Base-by-base conservation (phyloP, 2,888 invertebrate genomes). In the Sarcophaga rosellei region DNA sequence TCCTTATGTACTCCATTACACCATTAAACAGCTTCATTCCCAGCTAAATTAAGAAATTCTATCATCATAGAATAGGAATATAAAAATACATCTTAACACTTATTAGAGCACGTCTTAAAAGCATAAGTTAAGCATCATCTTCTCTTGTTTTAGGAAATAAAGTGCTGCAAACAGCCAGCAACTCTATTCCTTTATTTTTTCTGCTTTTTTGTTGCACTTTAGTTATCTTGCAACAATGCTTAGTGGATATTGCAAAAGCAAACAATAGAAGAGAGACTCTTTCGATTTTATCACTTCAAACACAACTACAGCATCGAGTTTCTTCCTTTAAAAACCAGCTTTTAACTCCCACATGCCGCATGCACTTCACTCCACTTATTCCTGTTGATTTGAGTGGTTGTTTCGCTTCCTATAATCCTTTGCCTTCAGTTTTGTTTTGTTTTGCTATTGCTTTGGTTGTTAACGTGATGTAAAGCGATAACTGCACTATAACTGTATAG, bases 61-160 rank as follows among this genome's bases (percentile, higher is more conserved):
- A 35, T 35, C 35, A 35, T 35, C 35, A 35, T 35, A 1, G 35
- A 35, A 35, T 35, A 35, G 8, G 35, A 35, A 62, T 17, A 21
- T 10, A 21, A 62, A 35, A 8, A 65, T 11, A 44, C 17, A 44
- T n/a, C 65, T n/a, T 35, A 35, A 35, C 2, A 35, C 44, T 44
- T 61, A 61, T 68, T 23, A n/a, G 45, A 66, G 66, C 74, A 81
- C 68, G 61, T 62, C 35, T 21, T 62, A 74, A 66, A 74, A 81
- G 17, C 74, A 68, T 62, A 74, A 81, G 74, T 81, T 61, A 62
- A 11, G 35, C 44, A 12, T 62, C 47, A 35, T 61, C 62, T 61
- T 47, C 15, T 65, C 20, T 62, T 62, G 21, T 23, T 61, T 61
- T 61, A 10, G 11, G 2, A 17, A 35, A 62, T 57, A 44, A 80